Base-by-base conservation (phyloP, 2,113 vertebrate genomes). In the Condylura cristata region DNA sequence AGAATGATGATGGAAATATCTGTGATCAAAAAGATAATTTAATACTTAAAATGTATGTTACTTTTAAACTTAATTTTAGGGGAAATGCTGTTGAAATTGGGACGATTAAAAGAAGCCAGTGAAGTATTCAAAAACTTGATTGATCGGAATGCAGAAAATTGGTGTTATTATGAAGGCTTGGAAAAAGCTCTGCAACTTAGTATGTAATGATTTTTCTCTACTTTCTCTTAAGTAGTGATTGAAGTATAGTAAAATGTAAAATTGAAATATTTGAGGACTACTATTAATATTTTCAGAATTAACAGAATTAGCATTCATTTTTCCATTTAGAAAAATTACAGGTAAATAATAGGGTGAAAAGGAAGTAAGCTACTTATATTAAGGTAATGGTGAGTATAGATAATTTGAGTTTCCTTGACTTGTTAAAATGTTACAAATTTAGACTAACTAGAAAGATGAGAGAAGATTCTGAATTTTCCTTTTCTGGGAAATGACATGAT, bases 151-250 rank as follows among this genome's bases (percentile, higher is more conserved):
- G 98, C 98, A 93, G 98, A 99, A 94, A 98, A 98, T 96, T 98
- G 98, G 98, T 97, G 90, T 98, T 99, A 99, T 60, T 99, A 98
- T 90, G 98, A 98, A 98, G 97, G 98, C 89, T 96, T 99, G 95
- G 98, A 99, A 95, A 98, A 98, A 96, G 98, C 98, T 61, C 96
- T 98, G 4, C 97, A 98, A 90, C 98, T 98, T 97, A 96, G 98
- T 99, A 98, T 98, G 98, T 98, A 58, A 90, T 93, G 24, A 71
- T 89, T 86, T 90, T 94, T 84, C 34, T 83, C 0, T 93, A 24
- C 37, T 7, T 94, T 92, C 84, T 48, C 32, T 87, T 87, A 87
- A 20, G n/a, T 86, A 41, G 48, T 78, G 8, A 85, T 76, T 90
- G 44, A 86, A 48, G 10, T 65, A 37, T 87, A 81, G 44, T 95